Evolutionary conservation across 2,888 invertebrate species (phyloP), one percentile per base, ranked within the genome.

Genomic region (Bursaphelenchus okinawaensis): DNA sequence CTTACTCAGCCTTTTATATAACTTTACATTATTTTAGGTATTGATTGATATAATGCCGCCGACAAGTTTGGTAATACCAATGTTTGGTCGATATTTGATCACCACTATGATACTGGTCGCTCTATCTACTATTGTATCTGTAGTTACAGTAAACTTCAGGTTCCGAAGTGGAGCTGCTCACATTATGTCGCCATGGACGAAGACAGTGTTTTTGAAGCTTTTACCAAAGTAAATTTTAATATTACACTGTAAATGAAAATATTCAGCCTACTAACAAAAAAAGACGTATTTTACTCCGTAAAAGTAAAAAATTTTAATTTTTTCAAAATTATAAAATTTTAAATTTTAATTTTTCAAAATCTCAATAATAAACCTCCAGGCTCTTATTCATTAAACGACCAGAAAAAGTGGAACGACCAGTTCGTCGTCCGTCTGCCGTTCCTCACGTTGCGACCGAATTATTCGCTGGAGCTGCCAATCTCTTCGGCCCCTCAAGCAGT

Each of bases 1-100:
- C n/a, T n/a, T n/a, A n/a, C n/a, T n/a, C n/a, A n/a, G n/a, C n/a
- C n/a, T n/a, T n/a, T n/a, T n/a, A n/a, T n/a, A n/a, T n/a, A n/a
- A n/a, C n/a, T n/a, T n/a, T n/a, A n/a, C n/a, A n/a, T n/a, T 4
- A 24, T 24, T 60, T 58, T 55, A 79, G 79, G 76, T 80, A 16
- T 59, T 81, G 23, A 81, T 81, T 58, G 80, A 82, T 51, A 55
- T 82, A 12, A 81, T 82, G 70, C 82, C 82, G 2, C 82, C 82
- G 0, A 82, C 81, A 28, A 63, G 62, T 55, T 28, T 82, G 28
- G 82, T 83, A 12, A 77, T 83, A 55, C 83, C 82, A n/a, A 80
- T 82, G 80, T 82, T 82, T 62, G 82, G 78, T n/a, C 74, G 80
- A 40, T 82, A 82, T 68, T 68, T 82, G 26, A 76, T 82, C 58